phyloP scores from a whole-genome alignment of 2,113 vertebrate genomes.

The Oreochromis niloticus region DNA sequence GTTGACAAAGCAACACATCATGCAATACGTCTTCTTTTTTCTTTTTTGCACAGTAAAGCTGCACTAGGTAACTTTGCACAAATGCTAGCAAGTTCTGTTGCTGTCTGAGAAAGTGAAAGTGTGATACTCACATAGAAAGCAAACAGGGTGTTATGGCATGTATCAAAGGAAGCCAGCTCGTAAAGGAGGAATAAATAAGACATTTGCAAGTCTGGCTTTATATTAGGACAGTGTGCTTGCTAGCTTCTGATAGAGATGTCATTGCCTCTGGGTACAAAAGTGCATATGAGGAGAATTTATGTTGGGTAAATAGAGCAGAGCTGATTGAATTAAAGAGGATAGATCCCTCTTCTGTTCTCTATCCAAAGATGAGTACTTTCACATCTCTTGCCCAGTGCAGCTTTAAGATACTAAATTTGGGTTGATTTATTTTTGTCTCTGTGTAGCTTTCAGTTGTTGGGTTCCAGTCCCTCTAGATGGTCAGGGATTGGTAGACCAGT shows the following conservation, averaged over 20 bases:
- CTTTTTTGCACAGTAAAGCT: background rate
- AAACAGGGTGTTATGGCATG: background rate
- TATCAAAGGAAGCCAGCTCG: background rate
- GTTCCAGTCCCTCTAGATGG: slow-evolving; percentile 87
- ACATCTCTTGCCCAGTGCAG: slow-evolving; percentile 6
- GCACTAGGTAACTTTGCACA: background rate
- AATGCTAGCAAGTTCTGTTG: background rate
- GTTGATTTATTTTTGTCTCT: background rate
- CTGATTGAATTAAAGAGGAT: background rate
- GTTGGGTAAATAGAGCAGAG: background rate
- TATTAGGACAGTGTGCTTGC: background rate
- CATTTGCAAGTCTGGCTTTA: background rate
- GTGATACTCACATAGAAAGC: background rate
- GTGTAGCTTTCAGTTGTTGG: slow-evolving; percentile 66
- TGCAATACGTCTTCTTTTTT: background rate
- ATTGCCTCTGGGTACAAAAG: background rate
- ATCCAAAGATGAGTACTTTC: background rate
- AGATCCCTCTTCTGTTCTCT: background rate
- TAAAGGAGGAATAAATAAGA: background rate
- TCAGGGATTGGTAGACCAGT: slow-evolving; percentile 96
- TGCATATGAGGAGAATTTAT: background rate
- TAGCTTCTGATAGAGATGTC: background rate
- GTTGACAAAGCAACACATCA: background rate
- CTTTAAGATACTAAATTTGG: background rate
- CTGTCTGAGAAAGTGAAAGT: background rate